Base-by-base conservation (phyloP, 2,113 vertebrate species). In the Urocolius indicus region DNA sequence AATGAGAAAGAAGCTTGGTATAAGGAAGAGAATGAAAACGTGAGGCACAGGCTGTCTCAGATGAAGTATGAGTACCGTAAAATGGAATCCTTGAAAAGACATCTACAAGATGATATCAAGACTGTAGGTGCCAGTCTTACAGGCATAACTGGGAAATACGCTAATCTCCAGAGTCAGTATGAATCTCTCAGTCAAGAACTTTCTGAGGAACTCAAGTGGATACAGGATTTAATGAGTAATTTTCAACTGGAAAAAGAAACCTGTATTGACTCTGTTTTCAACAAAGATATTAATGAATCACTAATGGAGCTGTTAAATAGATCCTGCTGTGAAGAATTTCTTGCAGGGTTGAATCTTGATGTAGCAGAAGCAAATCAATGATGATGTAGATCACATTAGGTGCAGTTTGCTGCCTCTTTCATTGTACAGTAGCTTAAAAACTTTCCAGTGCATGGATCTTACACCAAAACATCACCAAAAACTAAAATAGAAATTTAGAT, bases 1-100 rank as follows among this genome's bases (percentile, higher is more conserved):
- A 98, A 97, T 1, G 98, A 99, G 89, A 99, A 99, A 77, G 99
- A 99, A 92, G 96, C 98, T 52, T 98, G 98, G 99, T 99, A 99
- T 97, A 98, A 98, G 92, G 98, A 98, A 52, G 98, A 99, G 92
- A 98, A 93, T 0, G 98, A 99, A 76, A 96, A 94, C 0, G 91
- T 98, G 46, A 98, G 98, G 87, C 98, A 98, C 21, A 94, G 97
- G 67, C 97, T 99, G 29, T 99, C 99, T 7, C 99, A 98, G 96
- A 97, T 99, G 65, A 98, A 95, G 68, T 99, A 98, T 0, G 98
- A 99, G 55, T 98, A 98, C 91, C 98, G 98, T 9, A 99, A 99
- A 92, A 95, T 98, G 32, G 97, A 98, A 88, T 98, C 98, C 88
- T 91, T 97, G 67, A 98, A 98, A 87, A 98, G 97, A 90, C 97